Conservation (phyloP, 1,140 invertebrate genomes). For the Drosophila pectinifera region DNA sequence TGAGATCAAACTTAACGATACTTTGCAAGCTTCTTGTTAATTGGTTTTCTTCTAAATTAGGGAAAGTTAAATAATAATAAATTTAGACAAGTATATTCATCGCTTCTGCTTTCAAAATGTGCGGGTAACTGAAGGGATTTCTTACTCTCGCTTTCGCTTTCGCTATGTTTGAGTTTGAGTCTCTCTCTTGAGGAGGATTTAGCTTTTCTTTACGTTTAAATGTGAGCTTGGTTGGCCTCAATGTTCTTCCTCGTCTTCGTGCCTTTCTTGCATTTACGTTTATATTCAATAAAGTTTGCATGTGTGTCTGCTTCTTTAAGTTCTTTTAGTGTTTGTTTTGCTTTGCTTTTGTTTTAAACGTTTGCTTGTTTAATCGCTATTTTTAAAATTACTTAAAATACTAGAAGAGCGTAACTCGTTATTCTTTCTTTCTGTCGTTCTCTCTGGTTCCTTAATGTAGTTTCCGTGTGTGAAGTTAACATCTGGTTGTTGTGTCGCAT, state of each 20-base stretch:
- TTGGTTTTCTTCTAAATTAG: slow-evolving; percentile 41
- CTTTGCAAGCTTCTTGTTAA: slow-evolving; percentile 72
- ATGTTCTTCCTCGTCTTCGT: neutral
- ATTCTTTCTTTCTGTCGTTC: slow-evolving; percentile 50
- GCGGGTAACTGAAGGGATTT: slow-evolving; percentile 23
- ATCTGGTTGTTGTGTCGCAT: slow-evolving; percentile 19
- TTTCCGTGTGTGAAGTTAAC: slow-evolving; percentile 4
- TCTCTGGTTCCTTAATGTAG: slow-evolving; percentile 32
- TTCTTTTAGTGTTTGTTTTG: slow-evolving; percentile 51
- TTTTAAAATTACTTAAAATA: slow-evolving; percentile 83
- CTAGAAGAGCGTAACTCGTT: slow-evolving; percentile 81
- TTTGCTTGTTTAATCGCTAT: slow-evolving; percentile 74
- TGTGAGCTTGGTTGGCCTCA: slow-evolving; percentile 31
- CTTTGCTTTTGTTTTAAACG: slow-evolving; percentile 67
- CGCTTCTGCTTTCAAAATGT: slow-evolving; percentile 37
- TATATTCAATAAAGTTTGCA: slow-evolving; percentile 72
- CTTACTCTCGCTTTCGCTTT: too few species aligned
- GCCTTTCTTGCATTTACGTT: slow-evolving; percentile 50
- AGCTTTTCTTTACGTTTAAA: slow-evolving; percentile 1
- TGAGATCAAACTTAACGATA: slow-evolving; percentile 84
- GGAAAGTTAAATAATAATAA: slow-evolving; percentile 30
- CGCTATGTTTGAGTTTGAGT: slow-evolving; percentile 28
- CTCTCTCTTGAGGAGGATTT: slow-evolving; percentile 7
- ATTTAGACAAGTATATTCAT: slow-evolving; percentile 50
- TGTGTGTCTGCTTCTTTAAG: slow-evolving; percentile 43